Base-by-base conservation (phyloP, 92 coral and sea anemone genomes). In the Epizoanthus ramosus region DNA sequence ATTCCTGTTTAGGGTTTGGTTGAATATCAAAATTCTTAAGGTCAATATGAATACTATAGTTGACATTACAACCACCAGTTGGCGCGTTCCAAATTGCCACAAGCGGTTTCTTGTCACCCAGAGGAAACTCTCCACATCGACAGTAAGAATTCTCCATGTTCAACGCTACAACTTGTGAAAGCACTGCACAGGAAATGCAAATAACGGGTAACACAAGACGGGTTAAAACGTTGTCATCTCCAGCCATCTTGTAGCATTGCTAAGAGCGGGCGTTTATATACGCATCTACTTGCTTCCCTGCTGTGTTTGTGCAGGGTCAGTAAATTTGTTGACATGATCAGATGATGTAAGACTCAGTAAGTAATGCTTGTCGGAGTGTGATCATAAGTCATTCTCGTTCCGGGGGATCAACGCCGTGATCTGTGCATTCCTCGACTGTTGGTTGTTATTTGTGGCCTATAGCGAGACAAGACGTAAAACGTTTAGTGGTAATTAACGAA, bases 1-100 rank as follows among this genome's bases (percentile, higher is more conserved):
- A 97, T 0, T 93, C 88, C 75, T 97, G 99, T 25, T 87, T 65
- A 22, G 94, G 92, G 41, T 97, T 97, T 75, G 93, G 94, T 75
- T 89, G 79, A 33, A 97, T 97, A 84, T 90, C 94, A 79, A 86
- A 90, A 39, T 90, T 93, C 73, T 90, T 91, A 67, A 97, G 80
- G 83, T 97, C 91, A 15, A 97, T 97, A 64, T 89, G 80, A 58
- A 92, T 84, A 80, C 97, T 94, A 65, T 90, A 97, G 80, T 97
- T 97, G 37, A 88, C 92, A 63, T 71, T 81, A 67, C 99, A 97
- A 4, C 99, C 99, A 87, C 92, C 99, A 19, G 99, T 97, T 4
- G 99, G 99, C 5, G 99, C 91, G 85, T 97, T 97, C 99, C 99
- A 97, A 56, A 97, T 58, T 73, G 94, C 99, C 57, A 97, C 93